Evolutionary conservation across 2,888 invertebrate species (phyloP).

Genomic region (Trichopria drosophilae): DNA sequence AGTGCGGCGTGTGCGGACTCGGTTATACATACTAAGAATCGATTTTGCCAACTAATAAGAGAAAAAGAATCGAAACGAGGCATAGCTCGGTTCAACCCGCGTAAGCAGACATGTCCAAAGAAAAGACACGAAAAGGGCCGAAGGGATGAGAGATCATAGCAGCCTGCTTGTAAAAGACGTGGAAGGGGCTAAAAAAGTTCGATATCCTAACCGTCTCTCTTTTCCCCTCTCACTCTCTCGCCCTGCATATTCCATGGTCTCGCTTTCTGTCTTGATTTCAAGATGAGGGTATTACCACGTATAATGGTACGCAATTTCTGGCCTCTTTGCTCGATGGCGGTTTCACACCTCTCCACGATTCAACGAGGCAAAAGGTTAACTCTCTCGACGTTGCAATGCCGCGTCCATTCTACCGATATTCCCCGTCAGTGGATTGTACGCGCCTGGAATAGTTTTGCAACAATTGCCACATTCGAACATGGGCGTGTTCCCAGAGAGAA

Average conservation of each 20-base stretch:
- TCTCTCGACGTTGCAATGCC: slow-evolving; percentile 29
- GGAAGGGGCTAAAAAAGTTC: no score
- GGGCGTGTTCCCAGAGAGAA: no score
- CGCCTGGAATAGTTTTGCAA: not conserved
- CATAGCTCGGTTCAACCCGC: not conserved
- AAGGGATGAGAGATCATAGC: slow-evolving; percentile 4
- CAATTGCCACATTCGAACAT: no score
- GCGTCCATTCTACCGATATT: not conserved
- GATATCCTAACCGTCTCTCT: no score
- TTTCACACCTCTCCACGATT: slow-evolving; percentile 53
- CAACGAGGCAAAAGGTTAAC: slow-evolving; percentile 56
- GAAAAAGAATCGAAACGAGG: not conserved
- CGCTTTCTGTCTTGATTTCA: slow-evolving; percentile 44
- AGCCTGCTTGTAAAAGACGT: no score
- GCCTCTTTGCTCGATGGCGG: slow-evolving; percentile 55
- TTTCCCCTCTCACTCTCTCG: no score
- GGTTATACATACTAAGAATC: slow-evolving; percentile 22
- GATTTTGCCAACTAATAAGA: slow-evolving; percentile 17
- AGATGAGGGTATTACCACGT: slow-evolving; percentile 49
- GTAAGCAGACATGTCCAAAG: not conserved
- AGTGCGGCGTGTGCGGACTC: not conserved
- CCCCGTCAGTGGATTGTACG: no score
- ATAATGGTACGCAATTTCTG: slow-evolving; percentile 58
- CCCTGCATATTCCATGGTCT: no score
- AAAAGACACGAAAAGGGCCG: not conserved